A percentile compares a stretch with the other conserved stretches of the same genome.
Evolutionary conservation across 2,888 invertebrate species (phyloP).

Genomic region (Scaptomyza caliginosa): DNA sequence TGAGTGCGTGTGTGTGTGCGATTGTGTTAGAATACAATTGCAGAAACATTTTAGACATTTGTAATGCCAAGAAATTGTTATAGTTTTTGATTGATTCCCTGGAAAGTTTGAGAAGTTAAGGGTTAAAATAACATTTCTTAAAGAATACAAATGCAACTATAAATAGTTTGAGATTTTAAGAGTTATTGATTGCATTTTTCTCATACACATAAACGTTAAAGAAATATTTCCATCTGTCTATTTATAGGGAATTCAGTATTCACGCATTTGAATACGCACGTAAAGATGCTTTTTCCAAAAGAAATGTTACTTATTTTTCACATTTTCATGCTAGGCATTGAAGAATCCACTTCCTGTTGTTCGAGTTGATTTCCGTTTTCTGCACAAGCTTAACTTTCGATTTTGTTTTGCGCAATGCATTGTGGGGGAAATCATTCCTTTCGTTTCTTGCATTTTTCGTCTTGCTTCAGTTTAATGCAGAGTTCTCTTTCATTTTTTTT

Average conservation of each 20-base stretch:
- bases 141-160: too few species aligned
- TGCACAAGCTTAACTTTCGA: slow-evolving; percentile 59
- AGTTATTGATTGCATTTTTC: too few species aligned
- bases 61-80: neutral
- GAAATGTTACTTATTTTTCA: slow-evolving; percentile 56
- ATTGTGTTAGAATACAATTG: neutral
- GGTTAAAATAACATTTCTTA: neutral
- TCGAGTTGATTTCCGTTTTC: slow-evolving; percentile 62
- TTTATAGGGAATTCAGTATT: neutral
- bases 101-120: neutral
- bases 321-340: slow-evolving; percentile 32
- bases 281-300: neutral
- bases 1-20: neutral
- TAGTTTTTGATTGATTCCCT: neutral
- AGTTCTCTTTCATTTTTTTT: slow-evolving; percentile 43
- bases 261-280: neutral
- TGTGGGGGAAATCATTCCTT: slow-evolving; percentile 22
- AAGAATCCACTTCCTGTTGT: slow-evolving; percentile 59
- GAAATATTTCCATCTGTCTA: neutral
- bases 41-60: neutral
- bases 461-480: slow-evolving; percentile 66
- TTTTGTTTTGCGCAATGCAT: slow-evolving; percentile 33
- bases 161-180: too few species aligned
- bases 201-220: neutral
- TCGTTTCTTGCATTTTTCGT: slow-evolving; percentile 50